Conservation (phyloP, 1,140 invertebrate genomes). For the Drosophila repleta region DNA sequence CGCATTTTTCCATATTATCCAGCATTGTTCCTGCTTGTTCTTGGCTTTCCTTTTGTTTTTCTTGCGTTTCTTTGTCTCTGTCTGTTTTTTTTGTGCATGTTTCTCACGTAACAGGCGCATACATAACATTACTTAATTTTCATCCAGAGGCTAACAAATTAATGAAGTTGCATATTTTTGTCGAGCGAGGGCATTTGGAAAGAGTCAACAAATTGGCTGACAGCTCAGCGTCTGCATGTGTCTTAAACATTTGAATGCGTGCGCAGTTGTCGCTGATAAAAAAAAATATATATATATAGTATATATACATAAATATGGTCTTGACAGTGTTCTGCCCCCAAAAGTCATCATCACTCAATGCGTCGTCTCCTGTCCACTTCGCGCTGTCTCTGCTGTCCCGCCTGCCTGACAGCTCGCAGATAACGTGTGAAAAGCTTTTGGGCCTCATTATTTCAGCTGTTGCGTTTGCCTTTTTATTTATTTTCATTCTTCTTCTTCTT, state of each 20-base stretch:
- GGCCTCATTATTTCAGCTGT: slow-evolving; percentile 2
- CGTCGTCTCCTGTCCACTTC: background rate
- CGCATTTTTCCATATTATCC: slow-evolving; percentile 71
- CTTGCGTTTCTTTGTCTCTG: slow-evolving; percentile 8
- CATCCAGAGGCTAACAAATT: slow-evolving; percentile 49
- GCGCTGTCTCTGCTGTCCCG: background rate
- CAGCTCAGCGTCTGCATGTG: slow-evolving; percentile 9
- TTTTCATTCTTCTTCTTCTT: background rate
- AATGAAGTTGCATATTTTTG: slow-evolving; percentile 61
- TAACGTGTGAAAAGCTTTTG: slow-evolving; percentile 23
- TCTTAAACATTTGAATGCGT: slow-evolving; percentile 31
- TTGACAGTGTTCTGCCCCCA: slow-evolving; percentile 9
- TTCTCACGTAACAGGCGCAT: slow-evolving; percentile 78
- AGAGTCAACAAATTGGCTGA: slow-evolving; percentile 21
- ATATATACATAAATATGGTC: background rate
- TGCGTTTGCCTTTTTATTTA: slow-evolving; percentile 3
- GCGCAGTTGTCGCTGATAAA: slow-evolving; percentile 20
- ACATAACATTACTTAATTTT: slow-evolving; percentile 79
- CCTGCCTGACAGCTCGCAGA: slow-evolving; percentile 1
- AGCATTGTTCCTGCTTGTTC: slow-evolving; percentile 1
- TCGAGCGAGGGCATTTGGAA: slow-evolving; percentile 1
- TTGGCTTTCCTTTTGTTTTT: background rate
- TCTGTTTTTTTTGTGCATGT: slow-evolving; percentile 45
- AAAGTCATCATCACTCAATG: slow-evolving; percentile 47
- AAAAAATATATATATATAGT: background rate